phyloP scores from a whole-genome alignment of 2,888 invertebrate genomes.

The Agriopis marginaria region DNA sequence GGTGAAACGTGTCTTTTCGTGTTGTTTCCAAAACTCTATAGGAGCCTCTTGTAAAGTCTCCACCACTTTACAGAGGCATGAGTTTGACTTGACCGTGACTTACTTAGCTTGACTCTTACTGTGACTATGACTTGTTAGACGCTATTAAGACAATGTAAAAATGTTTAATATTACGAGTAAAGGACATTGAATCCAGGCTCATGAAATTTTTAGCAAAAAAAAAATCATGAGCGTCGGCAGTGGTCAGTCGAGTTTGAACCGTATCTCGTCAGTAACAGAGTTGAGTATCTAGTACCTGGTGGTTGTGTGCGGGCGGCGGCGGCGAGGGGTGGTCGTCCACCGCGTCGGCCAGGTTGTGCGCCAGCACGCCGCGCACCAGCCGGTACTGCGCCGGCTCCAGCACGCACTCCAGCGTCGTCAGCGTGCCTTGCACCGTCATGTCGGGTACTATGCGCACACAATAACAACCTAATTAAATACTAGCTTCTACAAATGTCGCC shows the following conservation, averaged over 20 bases:
- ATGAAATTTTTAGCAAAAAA: too few species aligned
- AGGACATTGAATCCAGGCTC: too few species aligned
- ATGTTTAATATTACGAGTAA: too few species aligned
- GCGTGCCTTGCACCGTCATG: constrained; percentile 93
- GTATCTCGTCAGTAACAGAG: not conserved
- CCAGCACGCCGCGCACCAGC: constrained; percentile 93
- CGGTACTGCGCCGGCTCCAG: constrained; percentile 95
- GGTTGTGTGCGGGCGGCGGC: constrained; percentile 39
- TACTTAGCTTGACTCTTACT: too few species aligned
- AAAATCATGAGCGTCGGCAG: not conserved
- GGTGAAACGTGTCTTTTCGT: too few species aligned
- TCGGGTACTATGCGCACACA: constrained; percentile 88
- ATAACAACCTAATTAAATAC: not conserved
- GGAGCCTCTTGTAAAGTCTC: too few species aligned
- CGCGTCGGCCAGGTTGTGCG: constrained; percentile 95
- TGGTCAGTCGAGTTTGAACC: not conserved
- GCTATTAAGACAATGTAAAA: too few species aligned
- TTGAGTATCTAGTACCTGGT: constrained; percentile 11
- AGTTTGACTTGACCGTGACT: too few species aligned
- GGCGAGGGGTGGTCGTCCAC: constrained; percentile 63
- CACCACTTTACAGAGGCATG: too few species aligned
- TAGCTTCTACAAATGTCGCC: too few species aligned
- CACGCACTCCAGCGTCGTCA: constrained; percentile 94
- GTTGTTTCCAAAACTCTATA: too few species aligned
- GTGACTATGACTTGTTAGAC: too few species aligned